A percentile compares a stretch with the other conserved stretches of the same genome.
Conservation (phyloP, 2,888 invertebrate genomes). For the Hydrotaea cyrtoneurina region DNA sequence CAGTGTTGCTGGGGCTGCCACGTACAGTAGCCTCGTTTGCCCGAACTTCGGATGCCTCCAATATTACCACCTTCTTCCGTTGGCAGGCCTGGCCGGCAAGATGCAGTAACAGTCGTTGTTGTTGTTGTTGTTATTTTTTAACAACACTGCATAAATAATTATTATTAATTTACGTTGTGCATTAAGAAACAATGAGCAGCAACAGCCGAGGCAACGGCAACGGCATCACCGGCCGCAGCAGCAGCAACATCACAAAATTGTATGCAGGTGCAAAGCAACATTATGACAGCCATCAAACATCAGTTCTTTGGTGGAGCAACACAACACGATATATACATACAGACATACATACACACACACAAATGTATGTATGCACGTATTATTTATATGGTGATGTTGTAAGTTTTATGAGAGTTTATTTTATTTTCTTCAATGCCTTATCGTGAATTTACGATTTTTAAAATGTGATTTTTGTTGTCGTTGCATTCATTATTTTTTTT, state of each 20-base stretch:
- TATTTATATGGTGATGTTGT: conserved; percentile 34
- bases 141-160: conserved; percentile 64
- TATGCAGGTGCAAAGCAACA: conserved; percentile 66
- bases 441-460: conserved; percentile 41
- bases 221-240: no score
- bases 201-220: neutral
- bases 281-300: conserved; percentile 62
- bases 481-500: neutral
- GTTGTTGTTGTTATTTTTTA: conserved; percentile 47
- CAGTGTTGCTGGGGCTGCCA: conserved; percentile 9
- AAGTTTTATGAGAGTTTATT: conserved; percentile 58
- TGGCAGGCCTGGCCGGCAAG: neutral
- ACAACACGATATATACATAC: neutral
- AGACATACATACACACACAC: no score
- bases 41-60: conserved; percentile 53
- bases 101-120: conserved; percentile 19
- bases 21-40: conserved; percentile 58
- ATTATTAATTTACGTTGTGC: conserved; percentile 67
- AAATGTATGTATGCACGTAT: neutral
- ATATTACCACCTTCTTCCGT: conserved; percentile 63
- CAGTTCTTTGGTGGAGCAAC: conserved; percentile 47
- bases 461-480: neutral
- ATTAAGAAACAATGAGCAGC: conserved; percentile 51
- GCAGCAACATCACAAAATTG: conserved; percentile 51
- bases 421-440: conserved; percentile 43